Percentiles rank a stretch among this genome's conserved stretches.
These are phyloP conservation scores for Barnardius zonarius DNA, from an alignment of 2,113 vertebrate species.

Conservation along the genomic window DNA sequence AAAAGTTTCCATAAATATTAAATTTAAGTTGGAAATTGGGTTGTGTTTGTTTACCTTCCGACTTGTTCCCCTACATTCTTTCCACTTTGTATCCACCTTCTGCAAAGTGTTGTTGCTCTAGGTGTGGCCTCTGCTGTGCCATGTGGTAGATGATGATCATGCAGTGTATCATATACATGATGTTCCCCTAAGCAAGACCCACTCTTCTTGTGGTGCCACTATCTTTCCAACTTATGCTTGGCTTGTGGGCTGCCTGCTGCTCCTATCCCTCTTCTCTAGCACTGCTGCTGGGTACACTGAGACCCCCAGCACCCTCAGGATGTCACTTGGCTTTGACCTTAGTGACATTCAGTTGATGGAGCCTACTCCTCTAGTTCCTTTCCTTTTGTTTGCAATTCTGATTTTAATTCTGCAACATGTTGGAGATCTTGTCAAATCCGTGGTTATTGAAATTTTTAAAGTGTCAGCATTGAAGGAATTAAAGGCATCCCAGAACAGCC, in stretches of 20 bases:
- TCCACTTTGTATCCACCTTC: neutral
- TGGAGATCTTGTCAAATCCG: neutral
- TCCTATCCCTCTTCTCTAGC: neutral
- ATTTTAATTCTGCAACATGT: neutral
- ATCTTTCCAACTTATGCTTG: neutral
- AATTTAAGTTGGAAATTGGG: neutral
- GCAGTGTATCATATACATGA: rapidly evolving
- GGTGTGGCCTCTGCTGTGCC: neutral
- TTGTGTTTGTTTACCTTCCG: neutral
- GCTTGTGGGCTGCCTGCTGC: neutral
- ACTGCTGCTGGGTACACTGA: neutral
- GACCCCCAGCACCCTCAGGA: neutral
- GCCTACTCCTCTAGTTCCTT: rapidly evolving
- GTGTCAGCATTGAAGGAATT: neutral
- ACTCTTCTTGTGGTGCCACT: neutral
- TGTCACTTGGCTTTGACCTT: neutral
- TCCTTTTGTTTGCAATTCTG: neutral
- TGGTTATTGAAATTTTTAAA: neutral
- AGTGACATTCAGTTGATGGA: neutral
- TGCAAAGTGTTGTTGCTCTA: rapidly evolving
- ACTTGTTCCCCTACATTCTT: neutral
- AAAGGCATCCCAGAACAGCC: neutral
- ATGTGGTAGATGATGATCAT: neutral
- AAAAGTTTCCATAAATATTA: neutral
- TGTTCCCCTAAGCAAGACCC: rapidly evolving